Percentiles rank a stretch among this genome's conserved stretches.
phyloP scores from a whole-genome alignment of 2,888 invertebrate genomes.

The Acanthosoma haemorrhoidale region DNA sequence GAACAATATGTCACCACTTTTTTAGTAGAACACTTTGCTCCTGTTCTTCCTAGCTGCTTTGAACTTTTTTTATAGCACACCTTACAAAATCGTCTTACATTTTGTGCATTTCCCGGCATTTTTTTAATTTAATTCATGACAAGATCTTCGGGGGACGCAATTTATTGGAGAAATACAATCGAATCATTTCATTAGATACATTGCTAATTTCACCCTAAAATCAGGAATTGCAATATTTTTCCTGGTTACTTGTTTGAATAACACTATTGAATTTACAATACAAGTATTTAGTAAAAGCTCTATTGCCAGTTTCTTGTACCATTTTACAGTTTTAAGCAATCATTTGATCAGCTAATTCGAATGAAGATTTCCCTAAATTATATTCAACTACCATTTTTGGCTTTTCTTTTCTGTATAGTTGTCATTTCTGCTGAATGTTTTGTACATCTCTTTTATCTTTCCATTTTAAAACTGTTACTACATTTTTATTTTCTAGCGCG shows the following conservation, averaged over 20 bases:
- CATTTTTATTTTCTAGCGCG: too few relatives aligned
- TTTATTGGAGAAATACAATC: neutral
- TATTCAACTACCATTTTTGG: too few relatives aligned
- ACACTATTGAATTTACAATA: too few relatives aligned
- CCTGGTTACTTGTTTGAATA: too few relatives aligned
- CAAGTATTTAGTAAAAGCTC: too few relatives aligned
- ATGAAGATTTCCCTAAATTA: neutral
- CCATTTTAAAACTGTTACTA: too few relatives aligned
- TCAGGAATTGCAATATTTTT: too few relatives aligned
- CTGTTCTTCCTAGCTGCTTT: neutral
- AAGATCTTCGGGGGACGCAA: neutral
- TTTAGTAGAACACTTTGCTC: too few relatives aligned
- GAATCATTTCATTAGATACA: neutral
- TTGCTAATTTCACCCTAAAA: too few relatives aligned
- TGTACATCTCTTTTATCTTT: slow-evolving; percentile 1
- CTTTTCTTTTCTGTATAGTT: neutral
- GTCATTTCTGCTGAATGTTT: neutral
- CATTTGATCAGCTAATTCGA: neutral
- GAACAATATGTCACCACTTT: slow-evolving; percentile 1
- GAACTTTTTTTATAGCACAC: slow-evolving; percentile 5
- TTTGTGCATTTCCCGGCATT: neutral
- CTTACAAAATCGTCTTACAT: neutral
- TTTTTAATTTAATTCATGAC: neutral
- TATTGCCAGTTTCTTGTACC: neutral
- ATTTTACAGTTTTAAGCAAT: neutral